Evolutionary conservation across 2,113 vertebrate genomes (phyloP), one percentile per base, ranked within the genome.

Genomic region (Riparia riparia): DNA sequence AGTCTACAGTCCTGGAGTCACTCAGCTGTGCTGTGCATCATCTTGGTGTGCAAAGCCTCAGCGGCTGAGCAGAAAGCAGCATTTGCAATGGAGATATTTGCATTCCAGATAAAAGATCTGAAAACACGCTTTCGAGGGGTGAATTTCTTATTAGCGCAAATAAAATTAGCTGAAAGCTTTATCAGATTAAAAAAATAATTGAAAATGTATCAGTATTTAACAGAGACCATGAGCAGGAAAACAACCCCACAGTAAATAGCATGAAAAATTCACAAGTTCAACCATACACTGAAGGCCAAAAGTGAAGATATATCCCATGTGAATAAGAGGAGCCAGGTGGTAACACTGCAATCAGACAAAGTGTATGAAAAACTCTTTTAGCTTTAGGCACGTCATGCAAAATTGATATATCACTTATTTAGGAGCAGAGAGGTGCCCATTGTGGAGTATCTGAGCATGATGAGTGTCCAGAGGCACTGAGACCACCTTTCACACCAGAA

Each of bases 171-270:
- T 91, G 96, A 97, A 97, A 95, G 78, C 91, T 95, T 97, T 97
- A 98, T 97, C 97, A 97, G 97, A 98, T 98, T 94, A 16, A n/a
- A 70, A 93, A 96, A 97, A 96, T 97, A 98, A 98, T 97, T 97
- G 95, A 96, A 97, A 97, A 96, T 96, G 94, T 96, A 97, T 97
- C 95, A 95, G 95, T 96, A 90, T 95, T 96, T 97, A 96, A 93
- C 94, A 97, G 96, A 96, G 82, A 65, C 54, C 70, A 32, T 10
- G 88, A 82, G 90, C 50, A 89, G 58, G 71, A 95, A 92, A 97
- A 96, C 82, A 91, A 95, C 89, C 26, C 66, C 82, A 64, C 49
- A 44, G 73, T 84, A 96, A 96, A 93, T 15, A 90, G 78, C 47
- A 68, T 50, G 84, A 95, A 95, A 97, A 98, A 97, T 97, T 91